Percentiles rank a stretch among this genome's conserved stretches.
phyloP scores from a whole-genome alignment of 2,888 invertebrate species.

The Eupelmus urozonus region DNA sequence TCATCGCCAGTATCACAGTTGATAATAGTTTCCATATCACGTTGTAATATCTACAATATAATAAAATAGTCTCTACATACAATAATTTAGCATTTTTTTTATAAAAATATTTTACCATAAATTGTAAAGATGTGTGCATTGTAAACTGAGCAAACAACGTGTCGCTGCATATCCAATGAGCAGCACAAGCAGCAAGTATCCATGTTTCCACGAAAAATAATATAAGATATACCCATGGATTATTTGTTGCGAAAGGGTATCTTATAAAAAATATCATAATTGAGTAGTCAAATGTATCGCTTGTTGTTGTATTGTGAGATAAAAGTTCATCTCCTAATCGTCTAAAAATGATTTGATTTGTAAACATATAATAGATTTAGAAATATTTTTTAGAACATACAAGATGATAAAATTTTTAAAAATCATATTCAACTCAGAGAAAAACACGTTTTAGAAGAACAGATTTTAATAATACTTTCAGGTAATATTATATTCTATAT shows the following conservation, averaged over 20 bases:
- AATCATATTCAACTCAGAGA: too few relatives aligned
- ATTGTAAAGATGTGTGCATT: conserved; percentile 7
- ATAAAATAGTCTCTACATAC: neutral
- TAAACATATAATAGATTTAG: too few relatives aligned
- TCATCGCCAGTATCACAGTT: too few relatives aligned
- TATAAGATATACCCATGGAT: neutral
- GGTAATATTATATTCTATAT: too few relatives aligned
- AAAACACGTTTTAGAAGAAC: too few relatives aligned
- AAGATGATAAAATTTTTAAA: too few relatives aligned
- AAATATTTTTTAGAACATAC: too few relatives aligned
- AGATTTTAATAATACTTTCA: too few relatives aligned
- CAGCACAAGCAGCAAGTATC: conserved; percentile 57
- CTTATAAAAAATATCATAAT: neutral
- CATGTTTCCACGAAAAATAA: neutral
- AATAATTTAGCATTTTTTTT: too few relatives aligned
- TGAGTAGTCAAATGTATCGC: conserved; percentile 13
- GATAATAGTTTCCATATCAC: conserved; percentile 12
- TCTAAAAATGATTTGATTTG: too few relatives aligned
- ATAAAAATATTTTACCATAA: conserved; percentile 3
- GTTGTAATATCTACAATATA: conserved; percentile 38
- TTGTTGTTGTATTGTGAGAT: too few relatives aligned
- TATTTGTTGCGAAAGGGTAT: conserved; percentile 34
- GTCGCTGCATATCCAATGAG: conserved; percentile 25
- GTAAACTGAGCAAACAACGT: conserved; percentile 25
- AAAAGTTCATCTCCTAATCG: too few relatives aligned